phyloP scores from a whole-genome alignment of 2,797 vertebrate genomes.

The Coracias cyanogaster region DNA sequence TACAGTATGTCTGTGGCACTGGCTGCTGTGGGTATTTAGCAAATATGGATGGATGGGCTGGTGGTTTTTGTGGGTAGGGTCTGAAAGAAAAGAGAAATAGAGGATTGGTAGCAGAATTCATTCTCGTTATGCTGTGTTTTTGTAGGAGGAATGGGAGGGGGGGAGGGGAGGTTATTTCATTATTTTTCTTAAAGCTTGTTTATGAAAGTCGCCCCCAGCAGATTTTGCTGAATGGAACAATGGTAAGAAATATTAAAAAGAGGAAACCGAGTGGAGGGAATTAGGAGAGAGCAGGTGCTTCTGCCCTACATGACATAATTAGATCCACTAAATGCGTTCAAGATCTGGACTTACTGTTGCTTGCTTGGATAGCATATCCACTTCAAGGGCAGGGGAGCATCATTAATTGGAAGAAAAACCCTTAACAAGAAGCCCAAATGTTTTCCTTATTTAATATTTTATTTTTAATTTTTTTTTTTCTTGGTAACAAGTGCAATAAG shows the following conservation, averaged over 20 bases:
- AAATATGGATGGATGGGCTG: slow-evolving; percentile 56
- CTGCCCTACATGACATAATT: slow-evolving; percentile 73
- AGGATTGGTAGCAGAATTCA: slow-evolving; percentile 9
- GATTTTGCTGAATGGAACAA: slow-evolving; percentile 70
- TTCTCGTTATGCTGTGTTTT: slow-evolving; percentile 53
- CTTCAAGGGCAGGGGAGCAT: slow-evolving; percentile 70
- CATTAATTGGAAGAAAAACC: slow-evolving; percentile 33
- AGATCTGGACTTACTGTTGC: slow-evolving; percentile 68
- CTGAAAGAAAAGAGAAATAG: slow-evolving; percentile 55
- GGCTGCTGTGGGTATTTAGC: slow-evolving; percentile 52
- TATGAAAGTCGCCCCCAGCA: slow-evolving; percentile 34
- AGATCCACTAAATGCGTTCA: slow-evolving; percentile 66
- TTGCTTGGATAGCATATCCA: slow-evolving; percentile 50
- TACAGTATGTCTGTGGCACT: slow-evolving; percentile 47
- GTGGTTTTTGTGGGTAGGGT: slow-evolving; percentile 31
- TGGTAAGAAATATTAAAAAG: slow-evolving; percentile 74
- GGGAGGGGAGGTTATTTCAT: slow-evolving; percentile 58
- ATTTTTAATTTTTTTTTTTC: not conserved
- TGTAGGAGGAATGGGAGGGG: slow-evolving; percentile 41
- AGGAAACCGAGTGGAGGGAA: slow-evolving; percentile 50
- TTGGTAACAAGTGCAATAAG: slow-evolving; percentile 29
- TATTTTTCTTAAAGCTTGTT: slow-evolving; percentile 65
- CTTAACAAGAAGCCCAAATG: not conserved
- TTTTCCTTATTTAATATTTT: not conserved
- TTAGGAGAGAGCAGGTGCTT: slow-evolving; percentile 74